These are phyloP conservation scores for Okapia johnstoni DNA, from an alignment of 2,113 vertebrate species.

Conservation along the genomic window DNA sequence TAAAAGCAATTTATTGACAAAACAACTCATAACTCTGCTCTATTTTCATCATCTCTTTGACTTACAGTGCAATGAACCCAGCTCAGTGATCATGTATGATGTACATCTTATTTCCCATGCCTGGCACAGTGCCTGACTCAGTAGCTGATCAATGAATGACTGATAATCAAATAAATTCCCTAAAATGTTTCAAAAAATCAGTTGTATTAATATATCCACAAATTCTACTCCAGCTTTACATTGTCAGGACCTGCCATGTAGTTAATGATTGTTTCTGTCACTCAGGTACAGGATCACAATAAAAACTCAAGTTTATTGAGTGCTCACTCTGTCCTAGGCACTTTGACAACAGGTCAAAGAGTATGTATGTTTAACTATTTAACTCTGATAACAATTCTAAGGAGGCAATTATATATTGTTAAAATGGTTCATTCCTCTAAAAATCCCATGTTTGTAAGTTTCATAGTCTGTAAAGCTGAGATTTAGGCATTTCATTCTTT, in stretches of 20 bases:
- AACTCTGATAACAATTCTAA: neutral
- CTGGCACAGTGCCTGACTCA: neutral
- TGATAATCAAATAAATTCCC: neutral
- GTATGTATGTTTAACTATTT: neutral
- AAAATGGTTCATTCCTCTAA: neutral
- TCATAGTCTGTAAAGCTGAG: neutral
- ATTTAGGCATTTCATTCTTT: neutral
- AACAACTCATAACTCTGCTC: neutral
- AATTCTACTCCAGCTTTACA: neutral
- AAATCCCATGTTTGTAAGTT: neutral
- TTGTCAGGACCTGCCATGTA: neutral
- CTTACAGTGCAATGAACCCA: neutral
- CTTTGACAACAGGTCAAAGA: neutral
- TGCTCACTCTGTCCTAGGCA: neutral
- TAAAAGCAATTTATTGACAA: neutral
- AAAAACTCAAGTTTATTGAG: neutral
- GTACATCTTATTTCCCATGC: neutral
- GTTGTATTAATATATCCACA: neutral
- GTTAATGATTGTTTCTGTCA: neutral
- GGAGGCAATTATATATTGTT: neutral
- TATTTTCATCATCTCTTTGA: neutral
- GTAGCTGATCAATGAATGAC: neutral
- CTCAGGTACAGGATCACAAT: neutral
- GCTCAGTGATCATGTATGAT: neutral
- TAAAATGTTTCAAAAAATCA: neutral